Percentiles rank a stretch among this genome's conserved stretches.
Conservation (phyloP, 2,888 invertebrate species). For the Tenthredo amoena region DNA sequence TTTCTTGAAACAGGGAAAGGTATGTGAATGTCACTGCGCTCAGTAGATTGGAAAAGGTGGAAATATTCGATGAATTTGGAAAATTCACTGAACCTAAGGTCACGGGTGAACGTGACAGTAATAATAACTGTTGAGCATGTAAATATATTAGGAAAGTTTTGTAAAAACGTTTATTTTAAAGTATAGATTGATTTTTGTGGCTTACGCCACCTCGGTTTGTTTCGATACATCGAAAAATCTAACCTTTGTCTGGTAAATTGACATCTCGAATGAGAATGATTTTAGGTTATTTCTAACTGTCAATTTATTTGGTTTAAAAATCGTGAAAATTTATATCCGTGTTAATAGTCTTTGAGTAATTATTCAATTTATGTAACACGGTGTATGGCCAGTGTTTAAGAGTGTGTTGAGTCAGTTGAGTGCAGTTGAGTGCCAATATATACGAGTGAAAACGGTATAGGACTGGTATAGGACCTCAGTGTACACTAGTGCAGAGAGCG, state of each 20-base stretch:
- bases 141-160: not conserved
- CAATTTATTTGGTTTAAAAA: not conserved
- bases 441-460: no score
- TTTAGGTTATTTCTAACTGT: not conserved
- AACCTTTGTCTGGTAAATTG: not conserved
- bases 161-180: not conserved
- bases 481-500: not conserved
- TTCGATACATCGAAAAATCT: conserved; percentile 40
- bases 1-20: not conserved
- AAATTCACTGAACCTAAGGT: not conserved
- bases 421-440: no score
- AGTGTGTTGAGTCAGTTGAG: no score
- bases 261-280: not conserved
- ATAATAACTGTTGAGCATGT: not conserved
- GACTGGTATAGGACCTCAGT: no score
- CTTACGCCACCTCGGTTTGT: conserved; percentile 6
- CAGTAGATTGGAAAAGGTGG: not conserved
- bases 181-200: conserved; percentile 28
- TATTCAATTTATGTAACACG: not conserved
- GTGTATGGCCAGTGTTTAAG: no score
- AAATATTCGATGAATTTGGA: not conserved
- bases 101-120: not conserved
- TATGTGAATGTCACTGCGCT: not conserved
- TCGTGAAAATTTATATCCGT: not conserved
- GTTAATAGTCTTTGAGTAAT: not conserved